Evolutionary conservation across 1,140 invertebrate genomes (phyloP).

Genomic region (Tetranychus urticae): DNA sequence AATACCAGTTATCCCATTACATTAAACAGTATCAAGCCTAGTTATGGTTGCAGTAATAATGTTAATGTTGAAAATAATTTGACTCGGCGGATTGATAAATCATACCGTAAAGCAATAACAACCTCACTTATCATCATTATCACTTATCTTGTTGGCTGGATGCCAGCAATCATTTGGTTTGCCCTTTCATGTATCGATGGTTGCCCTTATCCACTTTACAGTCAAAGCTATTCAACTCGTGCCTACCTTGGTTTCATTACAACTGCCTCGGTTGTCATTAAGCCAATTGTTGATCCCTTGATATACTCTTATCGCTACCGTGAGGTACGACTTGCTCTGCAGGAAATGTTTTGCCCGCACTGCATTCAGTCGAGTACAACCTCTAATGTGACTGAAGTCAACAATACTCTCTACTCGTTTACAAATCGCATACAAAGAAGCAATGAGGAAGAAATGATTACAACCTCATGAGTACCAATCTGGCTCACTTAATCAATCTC

Average conservation of each 20-base stretch:
- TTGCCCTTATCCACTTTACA: neutral
- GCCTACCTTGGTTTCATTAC: conserved; percentile 5
- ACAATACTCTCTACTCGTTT: too few species aligned
- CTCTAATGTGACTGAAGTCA: too few species aligned
- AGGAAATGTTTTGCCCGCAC: too few species aligned
- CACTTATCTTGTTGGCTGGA: conserved; percentile 35
- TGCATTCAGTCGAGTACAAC: too few species aligned
- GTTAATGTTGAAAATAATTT: neutral
- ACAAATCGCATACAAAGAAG: too few species aligned
- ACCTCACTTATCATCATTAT: conserved; percentile 16
- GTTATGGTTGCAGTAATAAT: neutral
- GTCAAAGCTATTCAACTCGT: neutral
- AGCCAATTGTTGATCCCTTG: conserved; percentile 36
- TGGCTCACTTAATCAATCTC: too few species aligned
- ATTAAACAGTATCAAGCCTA: neutral
- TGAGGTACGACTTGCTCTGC: too few species aligned
- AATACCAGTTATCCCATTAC: neutral
- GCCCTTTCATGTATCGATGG: conserved; percentile 26
- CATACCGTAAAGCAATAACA: neutral
- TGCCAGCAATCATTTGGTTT: conserved; percentile 31
- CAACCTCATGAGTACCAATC: too few species aligned
- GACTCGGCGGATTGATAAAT: neutral
- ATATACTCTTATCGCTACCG: conserved; percentile 33
- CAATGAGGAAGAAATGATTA: too few species aligned
- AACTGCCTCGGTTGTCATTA: conserved; percentile 30